Evolutionary conservation across 2,797 vertebrate genomes (phyloP).

Genomic region (Anisognathus igniventris): DNA sequence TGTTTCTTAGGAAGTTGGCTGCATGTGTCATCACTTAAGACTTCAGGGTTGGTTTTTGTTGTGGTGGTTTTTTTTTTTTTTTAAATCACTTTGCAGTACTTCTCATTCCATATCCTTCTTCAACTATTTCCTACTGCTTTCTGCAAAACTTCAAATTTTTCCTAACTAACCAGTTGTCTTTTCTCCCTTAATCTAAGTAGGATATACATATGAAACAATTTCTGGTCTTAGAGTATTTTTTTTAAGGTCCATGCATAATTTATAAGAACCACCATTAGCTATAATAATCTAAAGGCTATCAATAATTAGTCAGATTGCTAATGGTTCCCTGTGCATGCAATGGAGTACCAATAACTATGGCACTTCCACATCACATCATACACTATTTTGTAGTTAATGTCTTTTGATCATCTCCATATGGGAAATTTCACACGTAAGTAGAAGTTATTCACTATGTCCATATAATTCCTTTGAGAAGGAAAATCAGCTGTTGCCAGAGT

Average conservation of each 20-base stretch:
- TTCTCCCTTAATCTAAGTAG: not conserved
- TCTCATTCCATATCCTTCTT: not conserved
- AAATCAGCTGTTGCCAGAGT: not conserved
- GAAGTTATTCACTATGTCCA: not conserved
- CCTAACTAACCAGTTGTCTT: not conserved
- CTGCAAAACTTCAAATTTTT: not conserved
- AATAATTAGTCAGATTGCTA: not conserved
- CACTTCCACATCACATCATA: not conserved
- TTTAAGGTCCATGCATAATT: not conserved
- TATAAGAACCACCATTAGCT: not conserved
- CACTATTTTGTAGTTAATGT: not conserved
- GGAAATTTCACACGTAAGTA: not conserved
- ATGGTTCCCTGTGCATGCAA: not conserved
- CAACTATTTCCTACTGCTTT: not conserved
- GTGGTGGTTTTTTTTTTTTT: not conserved
- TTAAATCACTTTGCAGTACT: not conserved
- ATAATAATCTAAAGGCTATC: not conserved
- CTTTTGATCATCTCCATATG: not conserved
- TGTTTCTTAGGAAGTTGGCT: not conserved
- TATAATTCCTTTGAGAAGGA: not conserved
- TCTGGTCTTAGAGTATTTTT: not conserved
- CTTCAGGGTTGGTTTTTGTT: not conserved
- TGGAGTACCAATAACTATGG: not conserved
- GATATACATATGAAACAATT: not conserved
- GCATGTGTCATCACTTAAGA: not conserved